Conservation (phyloP, 2,888 invertebrate genomes). For the Nomada flava region DNA sequence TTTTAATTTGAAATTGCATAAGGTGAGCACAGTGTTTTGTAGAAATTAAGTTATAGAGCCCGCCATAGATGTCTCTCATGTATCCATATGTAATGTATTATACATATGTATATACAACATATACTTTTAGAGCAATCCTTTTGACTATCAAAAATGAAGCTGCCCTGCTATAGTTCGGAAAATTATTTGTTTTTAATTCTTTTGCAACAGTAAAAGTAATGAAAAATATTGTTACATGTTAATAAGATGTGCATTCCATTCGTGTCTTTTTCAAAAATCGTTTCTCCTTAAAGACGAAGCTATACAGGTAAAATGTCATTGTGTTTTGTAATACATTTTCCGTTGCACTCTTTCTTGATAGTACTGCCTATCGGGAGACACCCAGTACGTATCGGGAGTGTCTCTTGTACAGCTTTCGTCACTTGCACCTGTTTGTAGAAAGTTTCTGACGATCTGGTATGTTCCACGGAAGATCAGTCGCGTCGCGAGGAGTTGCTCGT, state of each 20-base stretch:
- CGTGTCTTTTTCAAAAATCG: neutral
- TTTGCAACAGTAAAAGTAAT: neutral
- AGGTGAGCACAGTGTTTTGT: neutral
- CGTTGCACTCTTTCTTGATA: neutral
- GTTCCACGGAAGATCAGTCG: slow-evolving; percentile 31
- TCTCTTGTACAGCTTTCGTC: slow-evolving; percentile 16
- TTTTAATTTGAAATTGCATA: too few relatives aligned
- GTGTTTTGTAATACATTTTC: neutral
- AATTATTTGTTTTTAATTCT: neutral
- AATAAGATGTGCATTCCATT: neutral
- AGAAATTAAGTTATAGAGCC: neutral
- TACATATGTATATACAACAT: too few relatives aligned
- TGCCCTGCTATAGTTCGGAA: too few relatives aligned
- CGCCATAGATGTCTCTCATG: neutral
- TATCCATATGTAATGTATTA: neutral
- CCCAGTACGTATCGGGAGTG: neutral
- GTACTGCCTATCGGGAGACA: neutral
- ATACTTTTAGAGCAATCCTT: too few relatives aligned
- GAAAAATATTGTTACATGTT: neutral
- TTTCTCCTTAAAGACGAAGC: neutral
- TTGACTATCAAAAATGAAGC: too few relatives aligned
- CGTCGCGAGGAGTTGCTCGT: slow-evolving; percentile 34
- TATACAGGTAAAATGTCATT: neutral
- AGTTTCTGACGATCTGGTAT: slow-evolving; percentile 30
- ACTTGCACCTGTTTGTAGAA: slow-evolving; percentile 49